phyloP scores from a whole-genome alignment of 37 sponge, comb jelly and placozoan species.

The Chondrilla cf. caribensis region DNA sequence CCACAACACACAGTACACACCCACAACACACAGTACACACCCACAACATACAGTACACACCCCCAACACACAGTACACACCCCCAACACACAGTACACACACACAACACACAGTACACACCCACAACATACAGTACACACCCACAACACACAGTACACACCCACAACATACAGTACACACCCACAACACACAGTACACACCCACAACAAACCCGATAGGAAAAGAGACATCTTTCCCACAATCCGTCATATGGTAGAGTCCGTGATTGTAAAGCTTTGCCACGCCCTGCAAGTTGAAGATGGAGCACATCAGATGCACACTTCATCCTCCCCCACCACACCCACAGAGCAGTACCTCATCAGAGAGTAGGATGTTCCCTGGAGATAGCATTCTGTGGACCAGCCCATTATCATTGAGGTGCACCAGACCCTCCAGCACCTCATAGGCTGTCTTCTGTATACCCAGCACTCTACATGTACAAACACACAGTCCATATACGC shows the following conservation, averaged over 20 bases:
- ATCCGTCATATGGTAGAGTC: slow-evolving; percentile 80
- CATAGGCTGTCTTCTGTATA: slow-evolving; percentile 31
- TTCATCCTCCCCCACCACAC: no score
- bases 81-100: not conserved
- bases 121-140: not conserved
- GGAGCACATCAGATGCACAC: not conserved
- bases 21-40: not conserved
- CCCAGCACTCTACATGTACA: no score
- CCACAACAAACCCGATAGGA: slow-evolving; percentile 70
- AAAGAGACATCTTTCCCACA: slow-evolving; percentile 76
- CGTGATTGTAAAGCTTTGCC: slow-evolving; percentile 83
- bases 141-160: not conserved
- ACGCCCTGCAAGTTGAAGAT: slow-evolving; percentile 49
- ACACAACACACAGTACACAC: not conserved
- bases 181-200: not conserved
- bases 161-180: no score
- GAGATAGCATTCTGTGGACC: slow-evolving; percentile 52
- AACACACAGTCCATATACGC: no score
- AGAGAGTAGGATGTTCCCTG: slow-evolving; percentile 56
- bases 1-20: not conserved
- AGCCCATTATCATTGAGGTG: slow-evolving; percentile 61
- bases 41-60: not conserved
- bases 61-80: no score
- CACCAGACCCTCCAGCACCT: slow-evolving; percentile 60
- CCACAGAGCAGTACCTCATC: slow-evolving; percentile 38